A percentile compares a stretch with the other conserved stretches of the same genome.
phyloP scores from a whole-genome alignment of 1,140 invertebrate species.

The Steinernema khuongi region DNA sequence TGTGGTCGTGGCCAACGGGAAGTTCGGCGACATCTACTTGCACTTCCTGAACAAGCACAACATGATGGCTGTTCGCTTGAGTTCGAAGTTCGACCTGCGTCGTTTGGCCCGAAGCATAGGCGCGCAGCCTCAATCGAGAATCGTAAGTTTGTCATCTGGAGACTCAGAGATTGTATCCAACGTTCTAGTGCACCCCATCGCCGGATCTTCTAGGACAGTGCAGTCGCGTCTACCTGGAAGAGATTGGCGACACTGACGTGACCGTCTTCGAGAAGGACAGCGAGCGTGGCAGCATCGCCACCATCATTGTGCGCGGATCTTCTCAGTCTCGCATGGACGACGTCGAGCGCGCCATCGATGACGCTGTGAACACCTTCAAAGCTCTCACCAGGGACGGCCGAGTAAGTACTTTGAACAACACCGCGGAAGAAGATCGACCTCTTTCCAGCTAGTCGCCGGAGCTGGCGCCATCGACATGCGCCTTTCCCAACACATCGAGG shows the following conservation, averaged over 20 bases:
- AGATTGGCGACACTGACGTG: slow-evolving; percentile 87
- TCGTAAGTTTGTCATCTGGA: slow-evolving; percentile 63
- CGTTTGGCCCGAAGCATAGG: slow-evolving; percentile 83
- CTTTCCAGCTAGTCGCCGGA: slow-evolving; percentile 78
- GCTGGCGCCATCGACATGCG: slow-evolving; percentile 92
- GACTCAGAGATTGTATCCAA: slow-evolving; percentile 19
- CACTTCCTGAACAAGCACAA: slow-evolving; percentile 96
- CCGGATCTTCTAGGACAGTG: slow-evolving; percentile 85
- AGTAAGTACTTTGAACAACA: slow-evolving; percentile 26
- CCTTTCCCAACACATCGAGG: slow-evolving; percentile 75
- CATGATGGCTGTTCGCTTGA: slow-evolving; percentile 91
- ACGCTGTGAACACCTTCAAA: slow-evolving; percentile 98
- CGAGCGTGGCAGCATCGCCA: slow-evolving; percentile 77
- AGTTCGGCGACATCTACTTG: slow-evolving; percentile 93
- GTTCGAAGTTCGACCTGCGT: slow-evolving; percentile 92
- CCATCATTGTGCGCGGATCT: slow-evolving; percentile 86
- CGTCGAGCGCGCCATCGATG: slow-evolving; percentile 92
- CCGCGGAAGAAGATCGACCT: slow-evolving; percentile 60
- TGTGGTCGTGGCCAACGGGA: slow-evolving; percentile 90
- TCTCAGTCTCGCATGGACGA: slow-evolving; percentile 99
- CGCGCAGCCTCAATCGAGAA: slow-evolving; percentile 73
- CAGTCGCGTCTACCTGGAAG: slow-evolving; percentile 83
- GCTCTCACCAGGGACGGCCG: slow-evolving; percentile 67
- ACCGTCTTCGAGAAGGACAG: slow-evolving; percentile 74
- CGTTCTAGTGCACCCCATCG: slow-evolving; percentile 69